phyloP scores from a whole-genome alignment of 2,797 vertebrate species.

The Tokudaia tokunoshimensis region DNA sequence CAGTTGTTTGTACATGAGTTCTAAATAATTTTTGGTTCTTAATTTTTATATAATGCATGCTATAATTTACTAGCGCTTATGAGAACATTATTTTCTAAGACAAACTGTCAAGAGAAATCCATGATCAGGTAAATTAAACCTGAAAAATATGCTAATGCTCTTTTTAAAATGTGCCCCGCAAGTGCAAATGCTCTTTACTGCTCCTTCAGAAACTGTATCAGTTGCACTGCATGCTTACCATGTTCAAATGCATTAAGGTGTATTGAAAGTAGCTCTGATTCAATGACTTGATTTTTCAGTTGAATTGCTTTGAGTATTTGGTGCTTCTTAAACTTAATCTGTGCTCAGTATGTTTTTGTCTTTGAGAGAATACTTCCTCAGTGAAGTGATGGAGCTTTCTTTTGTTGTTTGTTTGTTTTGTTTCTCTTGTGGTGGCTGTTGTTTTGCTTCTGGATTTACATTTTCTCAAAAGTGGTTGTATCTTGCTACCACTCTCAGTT shows the following conservation, averaged over 20 bases:
- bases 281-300: neutral
- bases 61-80: slow-evolving; percentile 5
- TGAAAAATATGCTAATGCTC: slow-evolving; percentile 9
- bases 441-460: neutral
- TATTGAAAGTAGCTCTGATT: slow-evolving; percentile 11
- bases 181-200: neutral
- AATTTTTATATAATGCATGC: neutral
- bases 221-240: neutral
- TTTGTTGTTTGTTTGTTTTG: neutral
- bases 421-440: neutral
- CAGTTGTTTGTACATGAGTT: slow-evolving; percentile 8
- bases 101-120: neutral
- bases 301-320: slow-evolving; percentile 23
- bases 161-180: neutral
- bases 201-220: neutral
- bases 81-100: slow-evolving; percentile 29
- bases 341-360: neutral
- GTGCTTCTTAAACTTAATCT: neutral
- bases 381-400: neutral
- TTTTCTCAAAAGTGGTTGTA: neutral
- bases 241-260: neutral
- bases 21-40: neutral
- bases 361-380: neutral
- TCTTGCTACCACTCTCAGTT: neutral
- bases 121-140: neutral